phyloP scores from a whole-genome alignment of 2,888 invertebrate genomes.

The Ischnura elegans region DNA sequence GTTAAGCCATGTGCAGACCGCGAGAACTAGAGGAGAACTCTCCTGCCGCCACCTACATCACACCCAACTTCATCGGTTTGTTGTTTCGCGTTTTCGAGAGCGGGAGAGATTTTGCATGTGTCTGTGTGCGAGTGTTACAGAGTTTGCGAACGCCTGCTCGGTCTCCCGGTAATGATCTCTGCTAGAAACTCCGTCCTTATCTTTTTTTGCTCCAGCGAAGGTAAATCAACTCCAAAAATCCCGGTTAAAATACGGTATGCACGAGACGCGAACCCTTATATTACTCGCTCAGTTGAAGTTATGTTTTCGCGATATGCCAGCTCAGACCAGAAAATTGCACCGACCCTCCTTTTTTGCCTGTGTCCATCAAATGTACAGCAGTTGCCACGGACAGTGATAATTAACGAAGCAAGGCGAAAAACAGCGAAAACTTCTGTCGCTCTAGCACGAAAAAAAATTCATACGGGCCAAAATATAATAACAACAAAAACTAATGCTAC shows the following conservation, averaged over 20 bases:
- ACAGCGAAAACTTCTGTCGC: no score
- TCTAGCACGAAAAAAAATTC: no score
- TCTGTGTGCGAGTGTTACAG: not conserved
- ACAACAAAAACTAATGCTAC: no score
- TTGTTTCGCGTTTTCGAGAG: not conserved
- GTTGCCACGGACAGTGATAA: not conserved
- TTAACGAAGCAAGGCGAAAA: not conserved
- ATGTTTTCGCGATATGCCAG: not conserved
- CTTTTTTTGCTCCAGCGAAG: not conserved
- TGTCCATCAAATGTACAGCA: not conserved
- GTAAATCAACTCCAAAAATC: not conserved
- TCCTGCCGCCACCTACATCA: not conserved
- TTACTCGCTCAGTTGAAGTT: not conserved
- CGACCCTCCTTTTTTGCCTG: not conserved
- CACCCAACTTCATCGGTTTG: not conserved
- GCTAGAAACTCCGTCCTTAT: not conserved
- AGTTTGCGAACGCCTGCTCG: not conserved
- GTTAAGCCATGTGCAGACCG: conserved; percentile 53
- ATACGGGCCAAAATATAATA: no score
- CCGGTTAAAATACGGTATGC: not conserved
- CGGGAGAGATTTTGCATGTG: not conserved
- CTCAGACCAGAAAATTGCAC: not conserved
- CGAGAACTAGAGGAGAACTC: conserved; percentile 19
- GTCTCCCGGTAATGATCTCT: not conserved
- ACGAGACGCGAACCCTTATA: not conserved